A percentile compares a stretch with the other conserved stretches of the same genome.
phyloP scores from a whole-genome alignment of 2,113 vertebrate species.

The Ophiodon elongatus region DNA sequence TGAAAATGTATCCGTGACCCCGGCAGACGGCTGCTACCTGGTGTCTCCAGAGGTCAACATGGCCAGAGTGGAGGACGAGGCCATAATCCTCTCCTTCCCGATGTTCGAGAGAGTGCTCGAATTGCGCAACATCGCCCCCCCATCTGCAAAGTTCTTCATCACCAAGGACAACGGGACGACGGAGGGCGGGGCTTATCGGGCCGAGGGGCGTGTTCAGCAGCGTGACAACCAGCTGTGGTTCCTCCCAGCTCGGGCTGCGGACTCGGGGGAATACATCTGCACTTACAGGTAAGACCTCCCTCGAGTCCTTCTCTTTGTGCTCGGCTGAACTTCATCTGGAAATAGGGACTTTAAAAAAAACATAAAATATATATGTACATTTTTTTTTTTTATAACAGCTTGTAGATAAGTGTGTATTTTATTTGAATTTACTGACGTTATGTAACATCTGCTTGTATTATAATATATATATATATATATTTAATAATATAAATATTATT shows the following conservation, averaged over 20 bases:
- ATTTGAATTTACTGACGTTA: too few relatives aligned
- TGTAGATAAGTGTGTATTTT: too few relatives aligned
- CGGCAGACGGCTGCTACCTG: conserved; percentile 71
- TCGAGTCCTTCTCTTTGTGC: too few relatives aligned
- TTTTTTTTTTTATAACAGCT: too few relatives aligned
- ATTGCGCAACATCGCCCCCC: conserved; percentile 40
- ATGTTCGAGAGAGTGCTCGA: conserved; percentile 54
- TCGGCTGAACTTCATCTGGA: too few relatives aligned
- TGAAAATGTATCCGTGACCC: too few relatives aligned
- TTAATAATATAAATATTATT: too few relatives aligned
- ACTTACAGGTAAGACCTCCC: conserved; percentile 86
- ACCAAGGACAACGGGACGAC: conserved; percentile 32
- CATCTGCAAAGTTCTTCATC: conserved; percentile 43
- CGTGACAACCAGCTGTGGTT: conserved; percentile 85
- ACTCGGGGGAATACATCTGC: conserved; percentile 90
- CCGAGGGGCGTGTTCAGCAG: conserved; percentile 75
- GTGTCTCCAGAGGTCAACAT: conserved; percentile 64
- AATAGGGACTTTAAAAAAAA: too few relatives aligned
- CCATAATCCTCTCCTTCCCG: conserved; percentile 87
- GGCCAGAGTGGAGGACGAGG: conserved; percentile 83
- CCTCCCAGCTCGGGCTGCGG: conserved; percentile 84
- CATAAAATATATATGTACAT: too few relatives aligned
- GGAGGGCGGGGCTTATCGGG: conserved; percentile 25
- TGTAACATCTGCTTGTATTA: too few relatives aligned
- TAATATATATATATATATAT: too few relatives aligned